Evolutionary conservation across 2,113 vertebrate species (phyloP), one percentile per base, ranked within the genome.

Genomic region (Phasianus colchicus): DNA sequence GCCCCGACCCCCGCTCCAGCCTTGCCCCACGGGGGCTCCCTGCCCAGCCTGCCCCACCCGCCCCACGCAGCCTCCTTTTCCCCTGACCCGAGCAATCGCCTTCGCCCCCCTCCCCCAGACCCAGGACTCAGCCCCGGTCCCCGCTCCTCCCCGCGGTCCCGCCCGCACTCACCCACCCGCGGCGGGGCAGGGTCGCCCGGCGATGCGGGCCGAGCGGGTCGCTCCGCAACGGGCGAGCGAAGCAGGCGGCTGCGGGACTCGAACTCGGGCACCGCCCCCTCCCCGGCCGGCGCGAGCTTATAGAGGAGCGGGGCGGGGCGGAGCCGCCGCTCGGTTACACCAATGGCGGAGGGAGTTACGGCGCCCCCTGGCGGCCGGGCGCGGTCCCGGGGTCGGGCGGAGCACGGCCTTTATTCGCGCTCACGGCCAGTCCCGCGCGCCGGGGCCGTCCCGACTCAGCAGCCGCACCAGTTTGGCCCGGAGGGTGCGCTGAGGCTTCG

Each of bases 401-500:
- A 10, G 11, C 16, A 17, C 10, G 48, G 30, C 43, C 34, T 90
- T 94, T 96, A 95, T 95, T 95, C 47, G 8, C 7, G 29, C 20
- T 98, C 94, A 96, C 47, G 91, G 88, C 87, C 97, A 89, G 64
- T 97, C 97, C 22, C 94, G 93, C 12, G 83, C 94, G 4, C 57
- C 70, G 1, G 96, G 78, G 25, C 29, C 82, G 48, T 98, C 98
- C 3, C 97, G 77, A 77, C 97, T 98, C 61, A 98, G 92, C 64
- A 98, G 88, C 3, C 97, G 96, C 83, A 98, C 97, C 25, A 98
- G 80, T 77, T 97, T 97, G 88, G 97, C 97, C 42, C 97, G 97
- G 69, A 98, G 97, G n/a, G 88, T 97, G 2, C n/a, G 45, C 8
- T 32, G 90, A 21, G 8, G 82, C 9, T 78, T 92, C 69, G 61